Evolutionary conservation across 2,797 vertebrate genomes (phyloP), one percentile per base, ranked within the genome.

Genomic region (Salarias fasciatus): DNA sequence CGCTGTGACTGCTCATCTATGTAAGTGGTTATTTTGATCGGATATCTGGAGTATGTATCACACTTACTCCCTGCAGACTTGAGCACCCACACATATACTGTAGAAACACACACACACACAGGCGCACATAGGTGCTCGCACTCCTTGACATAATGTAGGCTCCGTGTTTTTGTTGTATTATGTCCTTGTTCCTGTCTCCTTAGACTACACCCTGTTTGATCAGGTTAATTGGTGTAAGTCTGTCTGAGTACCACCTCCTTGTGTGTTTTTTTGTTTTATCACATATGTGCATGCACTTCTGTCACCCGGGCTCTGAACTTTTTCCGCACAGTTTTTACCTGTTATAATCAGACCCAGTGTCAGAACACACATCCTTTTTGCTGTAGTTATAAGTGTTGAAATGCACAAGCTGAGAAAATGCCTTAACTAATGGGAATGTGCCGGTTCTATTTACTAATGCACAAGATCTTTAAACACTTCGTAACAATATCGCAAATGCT

Each of bases 21-120:
- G 29, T 79, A 77, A 83, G 63, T 75, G 56, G 54, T 59, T 70
- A 71, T 69, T 85, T 73, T 66, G 62, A 72, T 77, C 60, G 72
- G 41, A 62, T 65, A 38, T 74, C 40, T 40, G 36, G 14, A 64
- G 41, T 76, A 43, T 51, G 37, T 35, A 68, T 74, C 52, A 50
- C 58, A 55, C 55, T 52, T 69, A 56, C 58, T 69, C 69, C 55
- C 43, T 63, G 65, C 37, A 59, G 51, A 61, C 42, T 30, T 53
- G 29, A 66, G 33, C 54, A 53, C 49, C 18, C 37, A 64, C 44
- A 18, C 9, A 53, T 13, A n/a, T 28, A 44, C 42, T 30, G 40
- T 14, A 61, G 42, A 47, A 35, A 51, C 45, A 40, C 51, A 58
- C 45, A 51, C 18, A 52, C 41, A 53, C 44, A 45, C 33, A 43